These are phyloP conservation scores for Falco naumanni DNA, from an alignment of 2,797 vertebrate species.

Conservation along the genomic window DNA sequence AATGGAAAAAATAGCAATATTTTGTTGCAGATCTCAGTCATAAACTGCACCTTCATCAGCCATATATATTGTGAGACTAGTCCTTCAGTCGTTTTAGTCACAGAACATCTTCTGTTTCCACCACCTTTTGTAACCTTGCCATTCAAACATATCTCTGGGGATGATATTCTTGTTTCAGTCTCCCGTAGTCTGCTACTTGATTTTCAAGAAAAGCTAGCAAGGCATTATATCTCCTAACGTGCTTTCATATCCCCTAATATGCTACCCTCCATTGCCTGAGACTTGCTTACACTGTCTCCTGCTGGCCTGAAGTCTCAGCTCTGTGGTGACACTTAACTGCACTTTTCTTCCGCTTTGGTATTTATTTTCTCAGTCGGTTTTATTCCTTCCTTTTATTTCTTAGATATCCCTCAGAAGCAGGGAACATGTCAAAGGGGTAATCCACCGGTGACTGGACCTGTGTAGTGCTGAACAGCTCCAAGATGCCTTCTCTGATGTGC, in stretches of 20 bases:
- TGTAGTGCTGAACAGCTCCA: background rate
- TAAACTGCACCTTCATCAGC: background rate
- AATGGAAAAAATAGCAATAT: background rate
- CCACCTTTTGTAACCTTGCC: background rate
- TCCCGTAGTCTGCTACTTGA: background rate
- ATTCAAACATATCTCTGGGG: background rate
- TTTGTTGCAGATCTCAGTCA: background rate
- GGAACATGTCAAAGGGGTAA: background rate
- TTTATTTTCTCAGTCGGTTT: background rate
- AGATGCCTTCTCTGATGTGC: background rate
- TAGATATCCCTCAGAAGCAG: background rate
- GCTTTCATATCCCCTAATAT: background rate
- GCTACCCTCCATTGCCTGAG: background rate
- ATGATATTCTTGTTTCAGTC: background rate
- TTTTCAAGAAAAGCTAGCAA: background rate
- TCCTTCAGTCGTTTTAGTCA: background rate
- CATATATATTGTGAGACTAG: background rate
- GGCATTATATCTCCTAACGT: background rate
- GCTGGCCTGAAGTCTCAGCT: background rate
- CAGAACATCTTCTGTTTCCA: background rate
- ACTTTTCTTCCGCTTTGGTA: background rate
- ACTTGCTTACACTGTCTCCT: background rate
- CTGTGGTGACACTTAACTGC: background rate
- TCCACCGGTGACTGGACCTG: background rate
- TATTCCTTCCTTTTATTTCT: background rate